Conservation (phyloP, 2,888 invertebrate genomes). For the Podabrus alpinus region DNA sequence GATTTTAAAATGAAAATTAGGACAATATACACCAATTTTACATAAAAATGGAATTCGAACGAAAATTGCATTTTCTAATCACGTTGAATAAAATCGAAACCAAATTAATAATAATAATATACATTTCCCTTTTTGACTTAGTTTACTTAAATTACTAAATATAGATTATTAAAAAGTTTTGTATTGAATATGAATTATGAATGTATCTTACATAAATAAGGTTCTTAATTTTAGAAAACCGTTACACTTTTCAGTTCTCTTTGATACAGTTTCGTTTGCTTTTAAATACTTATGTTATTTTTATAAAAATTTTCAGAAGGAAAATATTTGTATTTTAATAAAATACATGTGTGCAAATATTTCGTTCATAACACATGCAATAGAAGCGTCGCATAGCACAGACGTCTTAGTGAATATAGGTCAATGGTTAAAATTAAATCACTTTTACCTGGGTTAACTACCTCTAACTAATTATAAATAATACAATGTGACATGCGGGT, state of each 20-base stretch:
- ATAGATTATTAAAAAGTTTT: neutral
- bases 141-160: neutral
- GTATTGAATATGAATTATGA: neutral
- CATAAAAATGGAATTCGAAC: too few relatives aligned
- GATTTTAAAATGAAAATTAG: neutral
- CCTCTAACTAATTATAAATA: slow-evolving; percentile 50
- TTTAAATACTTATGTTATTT: neutral
- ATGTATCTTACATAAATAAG: neutral
- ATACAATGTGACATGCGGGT: slow-evolving; percentile 35
- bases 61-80: too few relatives aligned
- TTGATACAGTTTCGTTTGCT: neutral
- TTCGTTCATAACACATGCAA: slow-evolving; percentile 23
- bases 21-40: too few relatives aligned
- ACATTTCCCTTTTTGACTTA: too few relatives aligned
- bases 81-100: too few relatives aligned
- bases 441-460: slow-evolving; percentile 55
- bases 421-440: slow-evolving; percentile 54
- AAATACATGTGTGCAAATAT: slow-evolving; percentile 19
- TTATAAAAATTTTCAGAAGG: neutral
- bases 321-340: slow-evolving; percentile 9
- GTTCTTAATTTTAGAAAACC: neutral
- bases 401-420: slow-evolving; percentile 48
- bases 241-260: neutral
- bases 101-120: too few relatives aligned
- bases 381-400: slow-evolving; percentile 26